These are phyloP conservation scores for Leptoteleia sp. DNA, from an alignment of 1,140 invertebrate genomes.

Conservation along the genomic window DNA sequence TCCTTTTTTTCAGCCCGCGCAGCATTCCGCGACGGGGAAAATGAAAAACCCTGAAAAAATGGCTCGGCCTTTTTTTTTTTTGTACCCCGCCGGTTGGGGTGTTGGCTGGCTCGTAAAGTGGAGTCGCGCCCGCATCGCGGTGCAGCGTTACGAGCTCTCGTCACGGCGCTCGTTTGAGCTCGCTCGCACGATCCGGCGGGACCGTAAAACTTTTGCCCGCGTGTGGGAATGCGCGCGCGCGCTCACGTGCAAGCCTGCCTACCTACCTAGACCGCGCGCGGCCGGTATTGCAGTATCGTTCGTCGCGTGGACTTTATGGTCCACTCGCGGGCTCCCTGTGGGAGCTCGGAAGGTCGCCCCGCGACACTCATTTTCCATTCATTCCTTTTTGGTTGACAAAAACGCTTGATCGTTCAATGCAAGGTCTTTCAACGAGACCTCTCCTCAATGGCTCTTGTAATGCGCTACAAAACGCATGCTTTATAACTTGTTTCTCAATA, in stretches of 20 bases:
- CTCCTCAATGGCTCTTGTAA: too few relatives aligned
- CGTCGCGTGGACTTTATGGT: slow-evolving; percentile 73
- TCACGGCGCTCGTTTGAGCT: slow-evolving; percentile 53
- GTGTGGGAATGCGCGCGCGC: not conserved
- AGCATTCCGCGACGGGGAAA: slow-evolving; percentile 1
- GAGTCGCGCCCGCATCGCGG: slow-evolving; percentile 24
- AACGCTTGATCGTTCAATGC: slow-evolving; percentile 51
- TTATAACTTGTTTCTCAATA: too few relatives aligned
- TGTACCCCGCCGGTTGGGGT: slow-evolving; percentile 38
- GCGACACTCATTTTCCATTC: slow-evolving; percentile 40
- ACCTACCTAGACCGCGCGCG: too few relatives aligned
- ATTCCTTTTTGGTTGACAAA: slow-evolving; percentile 50
- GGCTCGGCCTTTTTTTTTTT: slow-evolving; percentile 13
- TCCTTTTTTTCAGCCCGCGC: not conserved
- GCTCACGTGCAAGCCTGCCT: slow-evolving; percentile 13
- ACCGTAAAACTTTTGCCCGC: slow-evolving; percentile 69
- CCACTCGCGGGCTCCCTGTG: slow-evolving; percentile 45
- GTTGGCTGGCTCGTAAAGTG: slow-evolving; percentile 48
- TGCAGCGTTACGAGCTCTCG: slow-evolving; percentile 43
- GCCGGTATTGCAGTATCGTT: slow-evolving; percentile 70
- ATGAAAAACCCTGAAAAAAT: slow-evolving; percentile 49
- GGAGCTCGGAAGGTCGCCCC: slow-evolving; percentile 47
- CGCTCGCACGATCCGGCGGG: slow-evolving; percentile 54
- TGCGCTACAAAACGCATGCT: too few relatives aligned
- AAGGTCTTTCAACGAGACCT: slow-evolving; percentile 39